phyloP scores from a whole-genome alignment of 2,113 vertebrate genomes.

The Macaca nemestrina region DNA sequence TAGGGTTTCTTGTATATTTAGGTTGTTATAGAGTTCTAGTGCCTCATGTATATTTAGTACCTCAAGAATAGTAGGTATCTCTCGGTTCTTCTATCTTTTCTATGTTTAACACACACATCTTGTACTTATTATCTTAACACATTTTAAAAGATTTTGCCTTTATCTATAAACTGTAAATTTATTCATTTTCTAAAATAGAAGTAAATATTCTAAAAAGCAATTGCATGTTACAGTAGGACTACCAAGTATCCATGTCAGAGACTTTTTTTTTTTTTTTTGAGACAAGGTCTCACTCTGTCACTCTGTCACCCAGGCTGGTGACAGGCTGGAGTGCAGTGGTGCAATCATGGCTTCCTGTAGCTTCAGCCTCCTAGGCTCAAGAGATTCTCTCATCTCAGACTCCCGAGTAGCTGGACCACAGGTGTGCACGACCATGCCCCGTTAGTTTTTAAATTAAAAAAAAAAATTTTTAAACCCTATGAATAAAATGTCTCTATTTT shows the following conservation, averaged over 20 bases:
- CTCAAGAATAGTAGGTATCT: background rate
- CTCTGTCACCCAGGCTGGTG: background rate
- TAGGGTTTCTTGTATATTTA: background rate
- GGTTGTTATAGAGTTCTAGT: background rate
- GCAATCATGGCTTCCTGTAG: background rate
- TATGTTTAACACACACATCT: background rate
- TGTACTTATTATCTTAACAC: background rate
- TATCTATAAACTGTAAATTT: background rate
- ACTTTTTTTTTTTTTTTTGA: background rate
- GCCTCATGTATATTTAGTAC: background rate
- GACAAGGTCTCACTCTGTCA: background rate
- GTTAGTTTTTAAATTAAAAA: too few relatives aligned
- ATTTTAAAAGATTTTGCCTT: background rate
- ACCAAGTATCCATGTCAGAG: background rate
- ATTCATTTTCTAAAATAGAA: background rate
- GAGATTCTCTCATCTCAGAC: background rate
- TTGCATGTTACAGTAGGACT: background rate
- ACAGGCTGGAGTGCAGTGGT: background rate
- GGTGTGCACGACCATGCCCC: background rate
- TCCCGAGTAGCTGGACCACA: background rate
- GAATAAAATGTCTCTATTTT: too few relatives aligned
- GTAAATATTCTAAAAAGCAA: background rate
- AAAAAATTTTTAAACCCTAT: too few relatives aligned
- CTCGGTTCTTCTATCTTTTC: background rate
- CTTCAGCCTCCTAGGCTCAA: background rate